A percentile compares a stretch with the other conserved stretches of the same genome.
phyloP scores from a whole-genome alignment of 2,797 vertebrate genomes.

The Uromys caudimaculatus region DNA sequence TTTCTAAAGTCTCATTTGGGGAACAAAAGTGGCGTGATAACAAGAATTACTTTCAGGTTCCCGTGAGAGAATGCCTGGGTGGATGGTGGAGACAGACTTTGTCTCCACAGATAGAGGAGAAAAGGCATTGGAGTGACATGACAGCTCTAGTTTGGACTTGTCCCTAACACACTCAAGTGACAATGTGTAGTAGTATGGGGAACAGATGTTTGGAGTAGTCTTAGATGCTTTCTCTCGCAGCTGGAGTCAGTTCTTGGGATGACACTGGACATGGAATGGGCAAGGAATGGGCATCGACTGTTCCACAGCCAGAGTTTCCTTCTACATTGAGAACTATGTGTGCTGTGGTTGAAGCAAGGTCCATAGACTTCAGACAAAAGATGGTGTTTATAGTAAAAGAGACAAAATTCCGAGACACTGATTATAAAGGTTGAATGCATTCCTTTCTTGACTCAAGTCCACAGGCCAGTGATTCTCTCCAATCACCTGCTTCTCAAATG shows the following conservation, averaged over 20 bases:
- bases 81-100: not conserved
- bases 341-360: not conserved
- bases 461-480: not conserved
- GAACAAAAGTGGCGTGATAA: not conserved
- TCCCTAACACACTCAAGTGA: not conserved
- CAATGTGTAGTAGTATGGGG: not conserved
- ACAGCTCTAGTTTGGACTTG: not conserved
- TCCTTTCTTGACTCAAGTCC: not conserved
- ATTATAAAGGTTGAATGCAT: not conserved
- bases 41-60: not conserved
- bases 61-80: not conserved
- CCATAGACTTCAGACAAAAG: not conserved
- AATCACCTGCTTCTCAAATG: not conserved
- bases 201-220: not conserved
- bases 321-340: not conserved
- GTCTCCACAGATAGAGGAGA: not conserved
- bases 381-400: not conserved
- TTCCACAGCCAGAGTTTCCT: conserved; percentile 15
- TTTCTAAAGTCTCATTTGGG: not conserved
- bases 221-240: not conserved
- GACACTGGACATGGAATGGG: not conserved
- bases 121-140: not conserved
- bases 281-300: not conserved
- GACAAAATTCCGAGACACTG: not conserved
- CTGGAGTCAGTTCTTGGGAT: not conserved